These are phyloP conservation scores for Parauchenoglanis punctatus DNA, from an alignment of 2,797 vertebrate species.

Conservation along the genomic window DNA sequence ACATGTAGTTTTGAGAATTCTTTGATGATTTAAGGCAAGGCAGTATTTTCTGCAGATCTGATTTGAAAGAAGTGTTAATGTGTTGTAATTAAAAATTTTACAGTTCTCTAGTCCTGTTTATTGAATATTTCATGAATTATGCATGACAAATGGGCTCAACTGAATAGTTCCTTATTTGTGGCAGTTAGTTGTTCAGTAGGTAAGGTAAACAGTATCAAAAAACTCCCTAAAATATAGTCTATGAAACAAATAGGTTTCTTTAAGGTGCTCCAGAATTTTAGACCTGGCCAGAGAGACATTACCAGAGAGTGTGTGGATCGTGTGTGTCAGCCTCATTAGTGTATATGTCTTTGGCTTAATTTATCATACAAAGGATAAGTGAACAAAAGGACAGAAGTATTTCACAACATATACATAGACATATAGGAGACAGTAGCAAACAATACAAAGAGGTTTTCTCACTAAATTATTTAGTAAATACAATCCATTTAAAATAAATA, in stretches of 20 bases:
- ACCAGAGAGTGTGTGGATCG: constrained; percentile 39
- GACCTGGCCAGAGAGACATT: constrained; percentile 30
- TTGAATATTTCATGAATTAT: constrained; percentile 26
- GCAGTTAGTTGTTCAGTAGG: constrained; percentile 34
- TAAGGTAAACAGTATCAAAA: constrained; percentile 47
- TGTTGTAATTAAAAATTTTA: constrained; percentile 27
- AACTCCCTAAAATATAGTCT: constrained; percentile 28
- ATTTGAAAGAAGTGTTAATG: constrained; percentile 21
- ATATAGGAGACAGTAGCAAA: constrained; percentile 64
- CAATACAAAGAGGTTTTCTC: constrained; percentile 60
- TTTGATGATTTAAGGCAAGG: constrained; percentile 35
- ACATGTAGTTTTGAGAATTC: not conserved
- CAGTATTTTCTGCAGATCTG: constrained; percentile 30
- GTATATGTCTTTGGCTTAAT: constrained; percentile 75
- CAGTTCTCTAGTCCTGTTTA: not conserved
- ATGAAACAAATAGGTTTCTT: constrained; percentile 26
- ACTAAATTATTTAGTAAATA: constrained; percentile 64
- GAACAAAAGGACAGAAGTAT: constrained; percentile 50
- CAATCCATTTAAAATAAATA: constrained; percentile 66
- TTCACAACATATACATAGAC: constrained; percentile 53
- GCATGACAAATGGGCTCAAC: constrained; percentile 15
- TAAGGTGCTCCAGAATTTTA: constrained; percentile 40
- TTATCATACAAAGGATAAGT: constrained; percentile 66
- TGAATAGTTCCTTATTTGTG: constrained; percentile 28
- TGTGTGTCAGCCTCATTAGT: constrained; percentile 55